These are phyloP conservation scores for Antennarius maculatus DNA, from an alignment of 2,797 vertebrate species.

Conservation along the genomic window DNA sequence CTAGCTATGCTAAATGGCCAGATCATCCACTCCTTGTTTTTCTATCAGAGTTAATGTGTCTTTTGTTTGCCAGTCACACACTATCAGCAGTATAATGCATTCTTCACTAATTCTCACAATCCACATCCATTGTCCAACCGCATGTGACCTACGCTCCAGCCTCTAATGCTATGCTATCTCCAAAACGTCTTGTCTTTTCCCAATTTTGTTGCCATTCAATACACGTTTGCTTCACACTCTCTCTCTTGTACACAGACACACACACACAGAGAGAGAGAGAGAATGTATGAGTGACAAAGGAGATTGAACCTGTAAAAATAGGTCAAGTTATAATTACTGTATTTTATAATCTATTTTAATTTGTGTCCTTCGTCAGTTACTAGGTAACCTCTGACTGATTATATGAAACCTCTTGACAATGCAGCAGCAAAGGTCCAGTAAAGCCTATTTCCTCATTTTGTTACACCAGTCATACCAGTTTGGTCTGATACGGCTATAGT, in stretches of 20 bases:
- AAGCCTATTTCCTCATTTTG: slow-evolving; percentile 57
- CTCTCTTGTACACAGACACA: not conserved
- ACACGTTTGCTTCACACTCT: slow-evolving; percentile 5
- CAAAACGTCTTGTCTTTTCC: slow-evolving; percentile 34
- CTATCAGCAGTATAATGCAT: slow-evolving; percentile 62
- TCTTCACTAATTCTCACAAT: slow-evolving; percentile 65
- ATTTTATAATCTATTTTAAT: not conserved
- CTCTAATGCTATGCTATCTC: slow-evolving; percentile 17
- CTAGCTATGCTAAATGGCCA: slow-evolving; percentile 1
- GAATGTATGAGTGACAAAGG: slow-evolving; percentile 16
- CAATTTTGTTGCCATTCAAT: slow-evolving; percentile 37
- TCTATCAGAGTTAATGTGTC: slow-evolving; percentile 22
- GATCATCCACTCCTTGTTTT: slow-evolving; percentile 30
- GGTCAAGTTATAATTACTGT: slow-evolving; percentile 1
- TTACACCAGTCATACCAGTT: slow-evolving; percentile 67
- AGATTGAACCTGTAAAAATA: slow-evolving; percentile 54
- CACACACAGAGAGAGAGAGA: slow-evolving; percentile 8
- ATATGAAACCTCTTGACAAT: not conserved
- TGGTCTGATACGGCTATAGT: slow-evolving; percentile 7
- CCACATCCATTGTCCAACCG: slow-evolving; percentile 53
- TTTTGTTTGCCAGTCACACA: slow-evolving; percentile 55
- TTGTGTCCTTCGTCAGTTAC: not conserved
- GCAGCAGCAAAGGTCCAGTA: not conserved
- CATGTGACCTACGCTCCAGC: slow-evolving; percentile 13
- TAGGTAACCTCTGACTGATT: not conserved